phyloP scores from a whole-genome alignment of 2,797 vertebrate species.

The Megalops cyprinoides region DNA sequence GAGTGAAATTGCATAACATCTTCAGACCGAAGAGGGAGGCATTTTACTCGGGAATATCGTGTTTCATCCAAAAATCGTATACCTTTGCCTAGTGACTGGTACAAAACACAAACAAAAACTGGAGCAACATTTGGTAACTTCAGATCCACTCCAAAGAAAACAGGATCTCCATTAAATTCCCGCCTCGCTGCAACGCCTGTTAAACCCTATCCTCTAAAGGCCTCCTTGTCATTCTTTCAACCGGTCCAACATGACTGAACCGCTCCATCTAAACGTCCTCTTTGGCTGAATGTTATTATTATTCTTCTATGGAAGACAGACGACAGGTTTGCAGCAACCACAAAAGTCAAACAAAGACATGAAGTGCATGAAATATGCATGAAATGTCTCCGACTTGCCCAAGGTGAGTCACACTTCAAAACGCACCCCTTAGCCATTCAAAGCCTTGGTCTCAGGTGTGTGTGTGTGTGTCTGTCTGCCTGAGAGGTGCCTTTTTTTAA shows the following conservation, averaged over 20 bases:
- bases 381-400: conserved; percentile 45
- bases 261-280: conserved; percentile 22
- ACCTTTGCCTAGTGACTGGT: conserved; percentile 56
- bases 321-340: neutral
- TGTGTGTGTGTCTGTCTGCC: neutral
- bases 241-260: conserved; percentile 40
- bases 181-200: conserved; percentile 53
- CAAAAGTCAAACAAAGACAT: neutral
- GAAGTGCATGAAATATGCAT: conserved; percentile 36
- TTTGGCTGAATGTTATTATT: conserved; percentile 20
- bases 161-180: conserved; percentile 48
- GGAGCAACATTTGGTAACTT: conserved; percentile 52
- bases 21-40: conserved; percentile 26
- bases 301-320: conserved; percentile 23
- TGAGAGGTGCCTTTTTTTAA: conserved; percentile 16
- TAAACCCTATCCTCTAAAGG: conserved; percentile 54
- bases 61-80: conserved; percentile 64
- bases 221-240: conserved; percentile 52
- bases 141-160: conserved; percentile 48
- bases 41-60: conserved; percentile 43
- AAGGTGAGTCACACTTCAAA: neutral
- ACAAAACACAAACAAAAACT: conserved; percentile 47
- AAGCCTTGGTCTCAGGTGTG: neutral
- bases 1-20: neutral
- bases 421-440: neutral